phyloP scores from a whole-genome alignment of 2,113 vertebrate species.

The Cichladusa arquata region DNA sequence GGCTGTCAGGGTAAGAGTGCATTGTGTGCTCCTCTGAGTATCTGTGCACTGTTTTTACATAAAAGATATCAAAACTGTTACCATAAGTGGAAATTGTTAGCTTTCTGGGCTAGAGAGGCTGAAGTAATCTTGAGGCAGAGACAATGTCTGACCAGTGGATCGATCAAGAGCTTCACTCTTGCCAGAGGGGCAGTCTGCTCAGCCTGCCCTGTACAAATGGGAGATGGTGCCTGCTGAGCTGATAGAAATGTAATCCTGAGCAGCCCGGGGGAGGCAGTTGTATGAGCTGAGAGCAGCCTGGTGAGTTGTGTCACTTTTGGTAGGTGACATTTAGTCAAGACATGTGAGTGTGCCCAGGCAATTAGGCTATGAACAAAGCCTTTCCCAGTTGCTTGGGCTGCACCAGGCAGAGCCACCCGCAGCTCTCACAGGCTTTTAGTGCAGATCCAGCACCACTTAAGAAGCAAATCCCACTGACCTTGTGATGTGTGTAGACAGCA shows the following conservation, averaged over 20 bases:
- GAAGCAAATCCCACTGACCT: background rate
- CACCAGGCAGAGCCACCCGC: background rate
- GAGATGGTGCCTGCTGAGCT: background rate
- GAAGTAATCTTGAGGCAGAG: background rate
- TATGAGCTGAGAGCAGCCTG: background rate
- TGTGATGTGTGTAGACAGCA: background rate
- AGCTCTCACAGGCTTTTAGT: background rate
- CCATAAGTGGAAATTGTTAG: background rate
- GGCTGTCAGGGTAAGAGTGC: background rate
- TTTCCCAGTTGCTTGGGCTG: background rate
- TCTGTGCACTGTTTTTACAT: background rate
- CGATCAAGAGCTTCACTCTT: background rate
- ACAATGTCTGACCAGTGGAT: background rate
- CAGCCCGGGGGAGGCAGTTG: background rate
- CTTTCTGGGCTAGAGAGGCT: background rate
- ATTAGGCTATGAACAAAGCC: background rate
- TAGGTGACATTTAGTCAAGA: background rate
- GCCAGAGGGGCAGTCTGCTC: background rate
- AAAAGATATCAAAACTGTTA: background rate
- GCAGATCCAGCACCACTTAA: background rate
- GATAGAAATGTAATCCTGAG: background rate
- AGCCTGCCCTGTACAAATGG: background rate
- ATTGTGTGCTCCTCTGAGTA: background rate
- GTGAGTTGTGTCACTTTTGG: background rate
- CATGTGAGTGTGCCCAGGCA: background rate